A percentile compares a stretch with the other conserved stretches of the same genome.
These are phyloP conservation scores for Cygnus olor DNA, from an alignment of 2,797 vertebrate genomes.

Conservation along the genomic window DNA sequence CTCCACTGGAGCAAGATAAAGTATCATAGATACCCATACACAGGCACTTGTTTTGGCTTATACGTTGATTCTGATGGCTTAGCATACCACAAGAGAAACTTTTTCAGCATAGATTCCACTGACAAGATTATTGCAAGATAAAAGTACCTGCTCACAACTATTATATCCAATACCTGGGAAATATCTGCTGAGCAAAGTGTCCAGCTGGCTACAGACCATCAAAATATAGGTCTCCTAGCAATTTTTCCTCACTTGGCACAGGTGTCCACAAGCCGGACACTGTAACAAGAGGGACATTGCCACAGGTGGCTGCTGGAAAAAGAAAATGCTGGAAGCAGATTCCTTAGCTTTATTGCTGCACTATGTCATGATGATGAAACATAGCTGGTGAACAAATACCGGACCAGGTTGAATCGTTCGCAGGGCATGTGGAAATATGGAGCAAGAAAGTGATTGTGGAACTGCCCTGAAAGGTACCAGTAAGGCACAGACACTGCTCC, in stretches of 20 bases:
- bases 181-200: neutral
- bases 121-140: neutral
- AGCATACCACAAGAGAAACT: rapidly evolving
- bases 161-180: neutral
- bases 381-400: neutral
- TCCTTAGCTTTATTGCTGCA: neutral
- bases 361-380: neutral
- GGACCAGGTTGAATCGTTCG: neutral
- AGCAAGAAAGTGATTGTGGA: neutral
- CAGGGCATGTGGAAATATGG: neutral
- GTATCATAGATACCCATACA: neutral
- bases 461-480: neutral
- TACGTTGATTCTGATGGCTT: rapidly evolving
- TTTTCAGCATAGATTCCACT: neutral
- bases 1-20: neutral
- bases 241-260: neutral
- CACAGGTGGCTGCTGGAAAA: neutral
- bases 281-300: neutral
- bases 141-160: neutral
- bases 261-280: neutral
- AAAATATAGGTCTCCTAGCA: neutral
- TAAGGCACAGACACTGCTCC: neutral
- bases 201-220: neutral
- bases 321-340: neutral
- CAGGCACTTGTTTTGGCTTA: neutral